Evolutionary conservation across 2,888 invertebrate species (phyloP).

Genomic region (Troilus luridus): DNA sequence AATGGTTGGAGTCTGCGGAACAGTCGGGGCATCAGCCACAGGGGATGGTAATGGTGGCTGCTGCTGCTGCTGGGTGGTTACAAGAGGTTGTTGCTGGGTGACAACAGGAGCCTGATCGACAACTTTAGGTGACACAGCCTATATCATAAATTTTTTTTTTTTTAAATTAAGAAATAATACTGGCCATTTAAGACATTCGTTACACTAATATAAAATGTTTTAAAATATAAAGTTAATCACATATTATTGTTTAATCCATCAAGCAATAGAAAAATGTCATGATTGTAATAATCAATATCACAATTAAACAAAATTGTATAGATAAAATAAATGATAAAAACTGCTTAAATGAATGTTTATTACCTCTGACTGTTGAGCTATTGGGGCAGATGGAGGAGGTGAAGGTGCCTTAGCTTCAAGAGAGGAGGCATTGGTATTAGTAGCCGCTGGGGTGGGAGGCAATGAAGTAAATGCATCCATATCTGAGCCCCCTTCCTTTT

Average conservation of each 20-base stretch:
- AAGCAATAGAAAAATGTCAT: no score
- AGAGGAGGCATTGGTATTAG: conserved; percentile 58
- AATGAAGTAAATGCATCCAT: conserved; percentile 73
- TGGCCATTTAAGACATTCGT: neutral
- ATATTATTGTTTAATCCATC: no score
- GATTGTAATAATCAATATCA: no score
- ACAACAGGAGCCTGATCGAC: neutral
- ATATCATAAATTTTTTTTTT: no score
- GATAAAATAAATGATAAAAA: no score
- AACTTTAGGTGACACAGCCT: neutral
- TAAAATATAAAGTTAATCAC: neutral
- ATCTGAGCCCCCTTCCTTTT: conserved; percentile 75
- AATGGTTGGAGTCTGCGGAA: conserved; percentile 8
- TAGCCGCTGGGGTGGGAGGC: conserved; percentile 45
- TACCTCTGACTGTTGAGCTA: neutral
- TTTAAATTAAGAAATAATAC: neutral
- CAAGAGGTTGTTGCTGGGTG: neutral
- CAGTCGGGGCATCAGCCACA: neutral
- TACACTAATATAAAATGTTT: neutral
- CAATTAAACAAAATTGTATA: no score
- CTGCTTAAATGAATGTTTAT: no score
- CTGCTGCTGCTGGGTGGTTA: neutral
- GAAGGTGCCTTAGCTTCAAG: conserved; percentile 21
- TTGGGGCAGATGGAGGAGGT: conserved; percentile 11
- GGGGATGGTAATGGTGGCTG: conserved; percentile 3